A percentile compares a stretch with the other conserved stretches of the same genome.
Evolutionary conservation across 2,113 vertebrate genomes (phyloP).

Genomic region (Hystrix cristata): DNA sequence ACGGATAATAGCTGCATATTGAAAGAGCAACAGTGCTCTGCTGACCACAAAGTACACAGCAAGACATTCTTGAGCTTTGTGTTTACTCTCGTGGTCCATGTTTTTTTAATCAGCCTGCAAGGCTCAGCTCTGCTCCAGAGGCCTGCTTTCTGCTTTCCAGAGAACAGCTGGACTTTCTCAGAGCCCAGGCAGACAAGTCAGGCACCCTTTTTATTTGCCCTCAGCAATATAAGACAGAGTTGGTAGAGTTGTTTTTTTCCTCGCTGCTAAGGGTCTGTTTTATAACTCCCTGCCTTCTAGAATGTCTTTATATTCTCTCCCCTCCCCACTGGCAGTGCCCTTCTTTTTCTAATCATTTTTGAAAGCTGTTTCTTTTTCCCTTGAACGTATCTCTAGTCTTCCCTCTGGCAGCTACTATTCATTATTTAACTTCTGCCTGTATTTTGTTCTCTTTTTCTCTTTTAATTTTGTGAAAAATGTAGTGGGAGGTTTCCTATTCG

Average conservation of each 20-base stretch:
- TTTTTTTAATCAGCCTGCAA: slow-evolving; percentile 84
- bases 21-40: slow-evolving; percentile 38
- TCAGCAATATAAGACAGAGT: background rate
- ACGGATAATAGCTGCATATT: slow-evolving; percentile 11
- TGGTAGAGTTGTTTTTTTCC: background rate
- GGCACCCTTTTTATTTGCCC: background rate
- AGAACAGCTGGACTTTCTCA: slow-evolving; percentile 68
- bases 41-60: slow-evolving; percentile 75
- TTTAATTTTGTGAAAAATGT: background rate
- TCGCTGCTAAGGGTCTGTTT: slow-evolving; percentile 2
- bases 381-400: background rate
- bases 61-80: slow-evolving; percentile 51
- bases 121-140: slow-evolving; percentile 65
- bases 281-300: slow-evolving; percentile 47
- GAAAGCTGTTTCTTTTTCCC: slow-evolving; percentile 54
- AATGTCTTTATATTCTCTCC: background rate
- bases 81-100: slow-evolving; percentile 78
- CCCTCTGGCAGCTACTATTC: slow-evolving; percentile 23
- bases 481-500: background rate
- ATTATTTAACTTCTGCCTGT: slow-evolving; percentile 33
- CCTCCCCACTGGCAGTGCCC: background rate
- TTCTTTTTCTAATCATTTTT: slow-evolving; percentile 53
- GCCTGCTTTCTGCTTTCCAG: background rate
- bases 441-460: slow-evolving; percentile 5
- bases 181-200: slow-evolving; percentile 45